phyloP scores from a whole-genome alignment of 2,113 vertebrate genomes.

The Stigmatopora argus region DNA sequence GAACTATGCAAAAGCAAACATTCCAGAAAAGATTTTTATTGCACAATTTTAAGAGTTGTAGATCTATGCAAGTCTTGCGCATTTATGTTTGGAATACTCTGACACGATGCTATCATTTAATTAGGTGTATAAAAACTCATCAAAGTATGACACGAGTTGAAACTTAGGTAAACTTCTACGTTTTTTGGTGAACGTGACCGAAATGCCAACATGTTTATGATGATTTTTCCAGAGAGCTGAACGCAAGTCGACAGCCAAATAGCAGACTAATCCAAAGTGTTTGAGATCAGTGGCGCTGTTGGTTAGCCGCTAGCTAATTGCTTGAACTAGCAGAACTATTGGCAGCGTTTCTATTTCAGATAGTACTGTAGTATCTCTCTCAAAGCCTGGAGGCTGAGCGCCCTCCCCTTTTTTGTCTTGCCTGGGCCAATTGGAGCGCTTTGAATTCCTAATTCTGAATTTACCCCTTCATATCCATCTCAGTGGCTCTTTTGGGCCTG shows the following conservation, averaged over 20 bases:
- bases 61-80: too few relatives aligned
- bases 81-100: too few relatives aligned
- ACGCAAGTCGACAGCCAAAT: conserved; percentile 13
- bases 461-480: conserved; percentile 11
- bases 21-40: too few relatives aligned
- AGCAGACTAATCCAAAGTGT: conserved; percentile 23
- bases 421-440: conserved; percentile 22
- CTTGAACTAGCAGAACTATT: conserved; percentile 34
- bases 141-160: too few relatives aligned
- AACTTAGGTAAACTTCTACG: too few relatives aligned
- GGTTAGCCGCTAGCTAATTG: conserved; percentile 33
- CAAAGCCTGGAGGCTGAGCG: conserved; percentile 30
- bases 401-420: conserved; percentile 35
- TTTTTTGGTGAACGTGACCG: background rate
- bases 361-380: conserved; percentile 36
- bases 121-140: too few relatives aligned
- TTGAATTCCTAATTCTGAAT: conserved; percentile 41
- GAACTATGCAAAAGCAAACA: too few relatives aligned
- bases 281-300: conserved; percentile 26
- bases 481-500: background rate
- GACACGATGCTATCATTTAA: too few relatives aligned
- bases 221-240: conserved; percentile 14
- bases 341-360: conserved; percentile 31
- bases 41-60: too few relatives aligned
- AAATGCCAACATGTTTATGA: conserved; percentile 2